These are phyloP conservation scores for Lissonota sp. DNA, from an alignment of 2,888 invertebrate genomes.

Conservation along the genomic window DNA sequence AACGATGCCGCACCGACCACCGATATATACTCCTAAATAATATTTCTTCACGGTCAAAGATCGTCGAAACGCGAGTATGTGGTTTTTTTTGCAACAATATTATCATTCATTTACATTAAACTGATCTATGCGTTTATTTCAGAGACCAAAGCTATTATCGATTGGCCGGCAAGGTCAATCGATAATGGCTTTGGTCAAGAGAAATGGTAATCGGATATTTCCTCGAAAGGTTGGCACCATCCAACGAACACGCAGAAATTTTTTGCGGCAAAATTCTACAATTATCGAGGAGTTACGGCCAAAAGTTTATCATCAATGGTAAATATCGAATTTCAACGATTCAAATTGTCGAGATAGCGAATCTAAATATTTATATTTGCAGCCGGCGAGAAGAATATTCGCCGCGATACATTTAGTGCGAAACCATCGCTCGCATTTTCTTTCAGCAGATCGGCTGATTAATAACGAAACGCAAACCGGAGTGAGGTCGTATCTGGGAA, in stretches of 20 bases:
- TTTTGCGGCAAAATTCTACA: too few species aligned
- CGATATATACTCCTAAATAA: constrained; percentile 52
- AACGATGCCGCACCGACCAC: constrained; percentile 30
- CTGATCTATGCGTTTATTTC: too few species aligned
- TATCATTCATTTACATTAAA: too few species aligned
- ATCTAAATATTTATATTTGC: constrained; percentile 29
- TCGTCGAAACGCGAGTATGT: not conserved
- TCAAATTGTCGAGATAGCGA: constrained; percentile 3
- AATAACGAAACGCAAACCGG: constrained; percentile 64
- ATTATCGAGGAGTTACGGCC: too few species aligned
- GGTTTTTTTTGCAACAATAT: not conserved
- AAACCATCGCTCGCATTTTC: constrained; percentile 28
- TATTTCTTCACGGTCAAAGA: constrained; percentile 10
- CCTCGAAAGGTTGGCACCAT: too few species aligned
- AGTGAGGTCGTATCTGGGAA: constrained; percentile 61
- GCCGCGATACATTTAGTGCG: constrained; percentile 16
- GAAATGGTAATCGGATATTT: too few species aligned
- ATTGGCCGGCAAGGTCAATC: too few species aligned
- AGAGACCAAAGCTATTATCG: too few species aligned
- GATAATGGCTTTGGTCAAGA: too few species aligned
- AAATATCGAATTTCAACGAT: constrained; percentile 1
- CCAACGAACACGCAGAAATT: too few species aligned
- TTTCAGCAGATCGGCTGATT: constrained; percentile 55
- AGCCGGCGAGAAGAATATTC: constrained; percentile 1
- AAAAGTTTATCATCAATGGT: not conserved